Base-by-base conservation (phyloP, 30 jellyfish, hydroid and myxozoan genomes). In the Turritopsis rubra region DNA sequence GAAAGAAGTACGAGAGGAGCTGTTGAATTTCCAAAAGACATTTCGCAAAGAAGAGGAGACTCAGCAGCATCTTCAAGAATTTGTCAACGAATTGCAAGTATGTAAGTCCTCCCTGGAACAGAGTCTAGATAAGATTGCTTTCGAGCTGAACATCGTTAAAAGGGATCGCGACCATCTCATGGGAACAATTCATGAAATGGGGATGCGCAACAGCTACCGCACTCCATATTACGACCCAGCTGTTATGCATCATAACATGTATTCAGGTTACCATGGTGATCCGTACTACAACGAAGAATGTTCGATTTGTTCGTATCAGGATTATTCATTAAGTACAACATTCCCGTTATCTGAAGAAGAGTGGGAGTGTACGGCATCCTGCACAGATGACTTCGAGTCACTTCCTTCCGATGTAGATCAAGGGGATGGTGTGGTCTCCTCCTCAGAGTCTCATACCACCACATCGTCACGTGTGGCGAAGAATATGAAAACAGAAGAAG, bases 1-100 rank as follows among this genome's bases (percentile, higher is more conserved):
- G 52, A 81, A 85, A 54, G 98, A 92, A 73, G 52, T 92, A 88
- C 84, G 91, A 66, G 52, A 22, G 74, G 98, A 92, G 80, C 31
- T 87, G 75, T 60, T 71, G 88, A 79, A 86, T 24, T 89, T 92
- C 80, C 98, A 92, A 74, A 87, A 72, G 71, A 74, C 90, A 17
- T 65, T 71, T 72, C 53, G 81, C 72, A 74, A 73, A 7, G 96
- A 86, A 53, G 93, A 84, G 29, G 84, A 75, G 53, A 78, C 85
- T 13, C 85, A 78, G 29, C 85, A 53, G 29, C 76, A 53, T 81
- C 29, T 29, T 21, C 76, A 53, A 52, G 79, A 78, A 22, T 78
- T 78, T 29, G 53, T 78, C 8, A 52, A 53, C 28, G 85, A 78
- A 53, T 29, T 78, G 24, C 78, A 78, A 31, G 28, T 31, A 20